These are phyloP conservation scores for Synaphobranchus kaupii DNA, from an alignment of 2,797 vertebrate species.

Conservation along the genomic window DNA sequence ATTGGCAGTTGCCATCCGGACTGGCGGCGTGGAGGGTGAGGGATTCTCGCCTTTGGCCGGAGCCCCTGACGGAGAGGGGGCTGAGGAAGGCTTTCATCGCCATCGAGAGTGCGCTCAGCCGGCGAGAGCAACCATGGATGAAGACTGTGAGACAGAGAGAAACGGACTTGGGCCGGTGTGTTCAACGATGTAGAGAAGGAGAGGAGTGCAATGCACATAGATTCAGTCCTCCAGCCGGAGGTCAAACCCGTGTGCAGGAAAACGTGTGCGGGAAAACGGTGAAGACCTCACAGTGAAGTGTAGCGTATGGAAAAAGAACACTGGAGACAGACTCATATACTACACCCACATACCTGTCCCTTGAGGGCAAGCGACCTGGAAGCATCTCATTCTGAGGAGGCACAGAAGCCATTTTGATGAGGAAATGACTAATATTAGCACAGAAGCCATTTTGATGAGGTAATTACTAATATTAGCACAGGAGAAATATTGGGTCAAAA, in stretches of 20 bases:
- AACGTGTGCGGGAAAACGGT: background rate
- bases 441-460: no score
- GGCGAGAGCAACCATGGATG: slow-evolving; percentile 69
- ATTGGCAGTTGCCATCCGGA: slow-evolving; percentile 24
- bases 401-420: no score
- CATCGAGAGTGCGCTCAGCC: slow-evolving; percentile 70
- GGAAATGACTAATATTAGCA: background rate
- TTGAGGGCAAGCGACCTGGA: background rate
- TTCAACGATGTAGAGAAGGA: slow-evolving; percentile 33
- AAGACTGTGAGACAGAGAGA: slow-evolving; percentile 51
- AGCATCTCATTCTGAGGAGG: background rate
- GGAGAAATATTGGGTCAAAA: background rate
- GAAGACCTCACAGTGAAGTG: background rate
- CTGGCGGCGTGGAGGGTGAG: slow-evolving; percentile 47
- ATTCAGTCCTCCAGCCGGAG: slow-evolving; percentile 43
- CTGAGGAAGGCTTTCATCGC: slow-evolving; percentile 75
- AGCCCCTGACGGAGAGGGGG: slow-evolving; percentile 61
- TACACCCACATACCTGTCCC: background rate
- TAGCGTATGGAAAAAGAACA: background rate
- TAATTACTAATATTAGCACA: no score
- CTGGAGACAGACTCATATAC: no score
- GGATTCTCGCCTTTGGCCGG: slow-evolving; percentile 6
- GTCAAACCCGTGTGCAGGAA: background rate
- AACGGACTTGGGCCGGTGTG: slow-evolving; percentile 29
- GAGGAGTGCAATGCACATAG: slow-evolving; percentile 34